Conservation (phyloP, 2,797 vertebrate genomes). For the Oryzias dopingdopingensis region DNA sequence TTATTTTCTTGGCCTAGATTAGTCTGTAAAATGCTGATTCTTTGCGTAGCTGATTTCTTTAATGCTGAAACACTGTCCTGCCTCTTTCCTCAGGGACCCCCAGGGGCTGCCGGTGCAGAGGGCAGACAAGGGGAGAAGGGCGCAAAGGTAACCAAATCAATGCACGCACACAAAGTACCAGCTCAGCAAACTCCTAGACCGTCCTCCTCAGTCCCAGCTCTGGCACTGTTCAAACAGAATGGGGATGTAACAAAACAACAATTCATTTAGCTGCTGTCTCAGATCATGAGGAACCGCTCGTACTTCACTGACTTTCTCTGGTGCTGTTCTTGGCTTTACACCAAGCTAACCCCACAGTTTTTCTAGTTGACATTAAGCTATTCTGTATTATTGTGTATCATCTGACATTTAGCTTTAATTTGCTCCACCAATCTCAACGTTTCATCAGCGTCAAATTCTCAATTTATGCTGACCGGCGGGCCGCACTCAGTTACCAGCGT, state of each 20-base stretch:
- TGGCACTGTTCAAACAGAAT: slow-evolving; percentile 44
- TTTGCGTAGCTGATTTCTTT: slow-evolving; percentile 13
- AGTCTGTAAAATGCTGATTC: background rate
- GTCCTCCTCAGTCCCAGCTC: background rate
- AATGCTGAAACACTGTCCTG: slow-evolving; percentile 38
- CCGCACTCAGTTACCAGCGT: slow-evolving; percentile 3
- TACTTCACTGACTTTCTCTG: slow-evolving; percentile 25
- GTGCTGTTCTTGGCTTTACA: slow-evolving; percentile 34
- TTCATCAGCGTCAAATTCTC: slow-evolving; percentile 10
- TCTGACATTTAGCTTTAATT: slow-evolving; percentile 6
- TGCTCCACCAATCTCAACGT: slow-evolving; percentile 6
- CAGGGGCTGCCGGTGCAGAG: slow-evolving; percentile 87
- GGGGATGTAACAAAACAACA: slow-evolving; percentile 13
- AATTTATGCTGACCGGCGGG: background rate
- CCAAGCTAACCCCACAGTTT: slow-evolving; percentile 16
- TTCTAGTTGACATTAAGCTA: slow-evolving; percentile 21
- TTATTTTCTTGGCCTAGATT: no score
- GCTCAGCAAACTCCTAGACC: slow-evolving; percentile 28
- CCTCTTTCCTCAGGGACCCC: slow-evolving; percentile 84
- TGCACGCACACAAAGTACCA: slow-evolving; percentile 36
- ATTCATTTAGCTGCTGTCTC: slow-evolving; percentile 21
- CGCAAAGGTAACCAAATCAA: slow-evolving; percentile 86
- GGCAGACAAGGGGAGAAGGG: slow-evolving; percentile 98
- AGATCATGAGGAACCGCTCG: slow-evolving; percentile 50
- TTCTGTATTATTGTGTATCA: slow-evolving; percentile 9